These are phyloP conservation scores for Pocillopora damicornis DNA, from an alignment of 64 coral and sea anemone species.

Conservation along the genomic window DNA sequence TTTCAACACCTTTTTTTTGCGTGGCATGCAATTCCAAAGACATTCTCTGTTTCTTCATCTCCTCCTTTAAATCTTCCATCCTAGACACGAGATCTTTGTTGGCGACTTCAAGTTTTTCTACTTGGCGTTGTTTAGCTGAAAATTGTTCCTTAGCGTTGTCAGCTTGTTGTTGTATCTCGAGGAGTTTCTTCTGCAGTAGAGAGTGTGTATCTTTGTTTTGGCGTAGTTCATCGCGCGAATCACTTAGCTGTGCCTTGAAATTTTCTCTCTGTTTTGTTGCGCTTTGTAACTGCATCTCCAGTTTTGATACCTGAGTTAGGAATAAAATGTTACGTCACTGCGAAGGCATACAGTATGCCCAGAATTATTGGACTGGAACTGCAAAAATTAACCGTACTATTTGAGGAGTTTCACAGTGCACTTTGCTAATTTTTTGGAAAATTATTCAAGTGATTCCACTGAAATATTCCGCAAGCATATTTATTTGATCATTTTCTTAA, in stretches of 20 bases:
- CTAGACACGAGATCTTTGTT: conserved; percentile 29
- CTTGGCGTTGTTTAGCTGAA: conserved; percentile 42
- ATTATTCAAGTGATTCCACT: too few relatives aligned
- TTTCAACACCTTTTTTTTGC: conserved; percentile 48
- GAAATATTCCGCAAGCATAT: too few relatives aligned
- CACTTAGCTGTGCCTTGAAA: conserved; percentile 47
- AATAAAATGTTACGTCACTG: neutral
- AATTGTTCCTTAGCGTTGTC: conserved; percentile 59
- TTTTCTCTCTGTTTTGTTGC: conserved; percentile 65
- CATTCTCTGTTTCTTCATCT: conserved; percentile 45
- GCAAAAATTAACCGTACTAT: too few relatives aligned
- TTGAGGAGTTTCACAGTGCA: too few relatives aligned
- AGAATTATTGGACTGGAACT: too few relatives aligned
- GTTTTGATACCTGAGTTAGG: conserved; percentile 60
- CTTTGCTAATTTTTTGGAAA: too few relatives aligned
- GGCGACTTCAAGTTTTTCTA: conserved; percentile 61
- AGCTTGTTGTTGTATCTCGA: conserved; percentile 67
- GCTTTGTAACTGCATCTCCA: conserved; percentile 67
- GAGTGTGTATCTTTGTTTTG: conserved; percentile 62
- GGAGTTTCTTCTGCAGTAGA: conserved; percentile 56
- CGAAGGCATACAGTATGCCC: neutral
- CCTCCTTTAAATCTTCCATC: conserved; percentile 43
- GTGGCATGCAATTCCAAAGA: conserved; percentile 26
- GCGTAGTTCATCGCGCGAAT: conserved; percentile 51
- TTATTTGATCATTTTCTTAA: too few relatives aligned